A percentile compares a stretch with the other conserved stretches of the same genome.
phyloP scores from a whole-genome alignment of 2,113 vertebrate species.

The Apteryx mantelli region DNA sequence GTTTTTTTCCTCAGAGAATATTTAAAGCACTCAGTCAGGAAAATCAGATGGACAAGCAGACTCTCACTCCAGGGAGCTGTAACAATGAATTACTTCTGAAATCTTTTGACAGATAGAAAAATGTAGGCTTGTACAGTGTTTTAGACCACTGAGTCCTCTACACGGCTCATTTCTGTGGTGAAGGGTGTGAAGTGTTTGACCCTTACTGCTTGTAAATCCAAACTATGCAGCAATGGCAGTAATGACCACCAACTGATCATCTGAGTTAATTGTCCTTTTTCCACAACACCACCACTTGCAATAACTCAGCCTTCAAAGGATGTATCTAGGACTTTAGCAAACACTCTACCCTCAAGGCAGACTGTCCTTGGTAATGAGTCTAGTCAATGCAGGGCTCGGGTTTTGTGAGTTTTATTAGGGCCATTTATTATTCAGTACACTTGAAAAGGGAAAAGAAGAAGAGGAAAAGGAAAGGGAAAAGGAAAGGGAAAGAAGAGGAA shows the following conservation, averaged over 20 bases:
- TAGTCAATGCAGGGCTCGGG: not conserved
- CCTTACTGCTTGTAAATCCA: constrained; percentile 43
- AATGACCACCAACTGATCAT: constrained; percentile 1
- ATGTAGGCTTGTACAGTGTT: constrained; percentile 60
- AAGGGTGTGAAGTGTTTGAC: constrained; percentile 60
- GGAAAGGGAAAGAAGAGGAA: not conserved
- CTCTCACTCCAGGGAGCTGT: constrained; percentile 67
- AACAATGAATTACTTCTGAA: constrained; percentile 68
- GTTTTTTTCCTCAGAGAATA: constrained; percentile 55
- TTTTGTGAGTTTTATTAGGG: not conserved
- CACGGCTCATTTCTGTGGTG: constrained; percentile 7
- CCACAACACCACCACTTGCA: not conserved
- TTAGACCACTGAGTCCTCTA: constrained; percentile 55
- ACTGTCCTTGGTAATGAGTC: not conserved
- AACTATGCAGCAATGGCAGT: constrained; percentile 34
- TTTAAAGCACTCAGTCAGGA: constrained; percentile 57
- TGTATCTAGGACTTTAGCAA: not conserved
- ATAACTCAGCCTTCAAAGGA: constrained; percentile 41
- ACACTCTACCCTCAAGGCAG: not conserved
- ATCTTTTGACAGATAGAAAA: constrained; percentile 76
- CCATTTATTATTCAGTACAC: not conserved
- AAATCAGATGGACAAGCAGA: constrained; percentile 73
- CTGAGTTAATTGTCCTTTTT: constrained; percentile 37
- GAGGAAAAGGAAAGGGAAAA: not conserved
- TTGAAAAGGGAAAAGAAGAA: not conserved